phyloP scores from a whole-genome alignment of 2,888 invertebrate genomes.

The Acronicta alni region DNA sequence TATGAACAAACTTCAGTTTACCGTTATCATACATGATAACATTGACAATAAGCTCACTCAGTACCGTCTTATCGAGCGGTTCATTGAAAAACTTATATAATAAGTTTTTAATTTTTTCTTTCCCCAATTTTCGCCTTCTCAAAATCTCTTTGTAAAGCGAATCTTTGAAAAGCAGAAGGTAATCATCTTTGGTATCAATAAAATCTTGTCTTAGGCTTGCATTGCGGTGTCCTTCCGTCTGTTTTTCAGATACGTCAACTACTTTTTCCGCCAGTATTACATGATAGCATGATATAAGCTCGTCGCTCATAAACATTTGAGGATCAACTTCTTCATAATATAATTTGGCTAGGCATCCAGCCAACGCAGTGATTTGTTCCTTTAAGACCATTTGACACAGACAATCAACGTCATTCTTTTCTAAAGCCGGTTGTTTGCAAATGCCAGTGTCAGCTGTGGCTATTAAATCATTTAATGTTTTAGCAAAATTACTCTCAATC shows the following conservation, averaged over 20 bases:
- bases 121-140: constrained; percentile 6
- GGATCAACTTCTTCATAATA: constrained; percentile 9
- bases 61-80: constrained; percentile 4
- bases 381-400: constrained; percentile 1
- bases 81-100: constrained; percentile 10
- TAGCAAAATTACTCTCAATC: neutral
- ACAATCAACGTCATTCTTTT: neutral
- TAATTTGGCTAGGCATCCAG: constrained; percentile 21
- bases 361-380: constrained; percentile 14
- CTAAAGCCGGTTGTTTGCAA: constrained; percentile 1
- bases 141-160: constrained; percentile 24
- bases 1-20: constrained; percentile 23
- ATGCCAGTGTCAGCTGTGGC: constrained; percentile 25
- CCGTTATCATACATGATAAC: constrained; percentile 19
- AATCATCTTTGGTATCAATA: constrained; percentile 17
- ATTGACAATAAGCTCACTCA: constrained; percentile 26
- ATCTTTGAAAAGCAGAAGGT: constrained; percentile 26
- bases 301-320: constrained; percentile 33
- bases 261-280: constrained; percentile 32
- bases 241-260: constrained; percentile 25
- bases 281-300: constrained; percentile 34
- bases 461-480: constrained; percentile 27
- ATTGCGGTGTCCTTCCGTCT: constrained; percentile 13
- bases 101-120: neutral
- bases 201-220: constrained; percentile 32